Base-by-base conservation (phyloP, 2,888 invertebrate genomes). In the Macrophya alboannulata region DNA sequence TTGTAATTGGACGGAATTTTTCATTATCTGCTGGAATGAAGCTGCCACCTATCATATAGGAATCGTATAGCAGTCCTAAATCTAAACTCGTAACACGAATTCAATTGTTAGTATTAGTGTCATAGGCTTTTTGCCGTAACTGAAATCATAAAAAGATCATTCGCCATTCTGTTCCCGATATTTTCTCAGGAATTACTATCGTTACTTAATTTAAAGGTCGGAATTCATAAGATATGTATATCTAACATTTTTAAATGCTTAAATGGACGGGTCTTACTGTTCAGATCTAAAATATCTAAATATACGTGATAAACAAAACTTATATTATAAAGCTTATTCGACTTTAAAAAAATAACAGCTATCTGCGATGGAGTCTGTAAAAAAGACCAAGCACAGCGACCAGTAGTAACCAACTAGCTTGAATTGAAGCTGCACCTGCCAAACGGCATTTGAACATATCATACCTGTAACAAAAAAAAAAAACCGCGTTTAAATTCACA, bases 361-460 rank as follows among this genome's bases (percentile, higher is more conserved):
- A 89, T 85, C 90, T 89, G 71, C 87, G 88, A 79, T 88, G 86
- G 74, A 87, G 77, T 31, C 88, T 87, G 59, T 89, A 90, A 76
- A 91, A 90, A 15, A 91, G 65, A 68, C 88, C 87, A 81, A 91
- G 48, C 31, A 88, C 83, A 25, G 89, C 81, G 17, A 92, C 72
- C 37, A 94, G 81, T 71, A 94, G 86, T 71, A 94, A 84, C 89
- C 92, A 92, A 90, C 95, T 97, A 74, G 95, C 95, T 90, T 96
- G 95, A 85, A 96, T 92, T 1, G 95, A 95, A 0, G 96, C 95
- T 0, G 98, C 98, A 37, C 97, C 98, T 0, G 99, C 99, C 87
- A 99, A 94, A 51, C 99, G 96, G 92, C 99, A 99, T 92, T 97
- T 98, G 92, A 98, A 97, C 96, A 98, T 97, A 93, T 98, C 98